Base-by-base conservation (phyloP, 2,113 vertebrate species). In the Rissa tridactyla region DNA sequence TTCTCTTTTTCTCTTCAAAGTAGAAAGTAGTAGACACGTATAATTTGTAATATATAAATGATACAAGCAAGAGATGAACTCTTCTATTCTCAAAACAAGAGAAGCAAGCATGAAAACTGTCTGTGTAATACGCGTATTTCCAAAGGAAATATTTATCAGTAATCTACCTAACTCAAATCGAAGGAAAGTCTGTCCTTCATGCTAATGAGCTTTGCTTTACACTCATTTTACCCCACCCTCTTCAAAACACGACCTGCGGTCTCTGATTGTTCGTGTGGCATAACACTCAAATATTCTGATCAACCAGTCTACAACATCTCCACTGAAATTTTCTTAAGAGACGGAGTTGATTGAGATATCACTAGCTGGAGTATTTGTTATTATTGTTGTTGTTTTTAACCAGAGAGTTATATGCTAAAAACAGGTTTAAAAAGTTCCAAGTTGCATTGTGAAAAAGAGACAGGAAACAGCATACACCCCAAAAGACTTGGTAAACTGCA, bases 401-500 rank as follows among this genome's bases (percentile, higher is more conserved):
- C 3, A 32, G 57, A 77, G 22, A 38, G 15, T 19, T 40, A 5
- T 44, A n/a, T 44, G 18, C 11, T 84, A 30, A 80, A 77, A 68
- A 34, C 1, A 13, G 2, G 9, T 2, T 52, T n/a, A 64, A 69
- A 47, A n/a, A 52, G 17, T 10, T 25, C 25, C 32, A 82, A 60
- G 11, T 12, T 47, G 0, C n/a, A 20, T 25, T 54, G 22, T 7
- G 32, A 10, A 55, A 61, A 61, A 70, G n/a, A 5, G 3, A 0
- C 13, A 68, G 21, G 17, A 89, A 69, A 42, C 4, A 10, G 9
- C 9, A 38, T 9, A 38, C 2, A 38, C 2, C 4, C 4, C 21
- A 36, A 86, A 69, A 9, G 13, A 44, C 10, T 5, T 51, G 4
- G 5, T 36, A 25, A 83, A 47, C 8, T 38, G 19, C 54, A 29